Evolutionary conservation across 2,888 invertebrate species (phyloP).

Genomic region (Myopa testacea): DNA sequence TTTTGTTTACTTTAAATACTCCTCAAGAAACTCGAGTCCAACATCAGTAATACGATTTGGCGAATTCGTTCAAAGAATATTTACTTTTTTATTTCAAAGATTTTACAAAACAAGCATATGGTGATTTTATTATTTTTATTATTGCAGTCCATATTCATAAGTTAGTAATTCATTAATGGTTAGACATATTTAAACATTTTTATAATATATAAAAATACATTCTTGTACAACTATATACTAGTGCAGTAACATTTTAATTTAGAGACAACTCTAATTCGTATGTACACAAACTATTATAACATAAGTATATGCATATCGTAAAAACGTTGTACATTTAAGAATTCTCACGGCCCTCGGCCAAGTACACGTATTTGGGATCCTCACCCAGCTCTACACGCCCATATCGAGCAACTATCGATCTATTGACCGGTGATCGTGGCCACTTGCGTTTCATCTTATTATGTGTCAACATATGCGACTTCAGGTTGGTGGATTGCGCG

Average conservation of each 20-base stretch:
- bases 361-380: slow-evolving; percentile 60
- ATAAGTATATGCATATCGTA: not conserved
- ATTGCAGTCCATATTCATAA: slow-evolving; percentile 11
- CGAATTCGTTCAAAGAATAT: not conserved
- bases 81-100: not conserved
- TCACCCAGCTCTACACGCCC: slow-evolving; percentile 60
- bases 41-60: not conserved
- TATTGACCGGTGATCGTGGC: slow-evolving; percentile 57
- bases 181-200: not conserved
- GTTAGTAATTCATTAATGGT: not conserved
- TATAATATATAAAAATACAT: not conserved
- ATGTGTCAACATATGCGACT: slow-evolving; percentile 97
- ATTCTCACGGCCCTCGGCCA: slow-evolving; percentile 56
- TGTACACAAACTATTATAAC: slow-evolving; percentile 13
- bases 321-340: slow-evolving; percentile 50
- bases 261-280: slow-evolving; percentile 28
- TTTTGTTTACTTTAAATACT: no score
- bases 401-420: slow-evolving; percentile 57
- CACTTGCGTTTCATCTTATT: slow-evolving; percentile 86
- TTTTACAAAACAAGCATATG: slow-evolving; percentile 4
- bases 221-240: not conserved
- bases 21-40: no score
- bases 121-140: not conserved
- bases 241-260: not conserved
- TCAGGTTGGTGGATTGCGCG: slow-evolving; percentile 97